Evolutionary conservation across 2,888 invertebrate species (phyloP), one percentile per base, ranked within the genome.

Genomic region (Conistra vaccinii): DNA sequence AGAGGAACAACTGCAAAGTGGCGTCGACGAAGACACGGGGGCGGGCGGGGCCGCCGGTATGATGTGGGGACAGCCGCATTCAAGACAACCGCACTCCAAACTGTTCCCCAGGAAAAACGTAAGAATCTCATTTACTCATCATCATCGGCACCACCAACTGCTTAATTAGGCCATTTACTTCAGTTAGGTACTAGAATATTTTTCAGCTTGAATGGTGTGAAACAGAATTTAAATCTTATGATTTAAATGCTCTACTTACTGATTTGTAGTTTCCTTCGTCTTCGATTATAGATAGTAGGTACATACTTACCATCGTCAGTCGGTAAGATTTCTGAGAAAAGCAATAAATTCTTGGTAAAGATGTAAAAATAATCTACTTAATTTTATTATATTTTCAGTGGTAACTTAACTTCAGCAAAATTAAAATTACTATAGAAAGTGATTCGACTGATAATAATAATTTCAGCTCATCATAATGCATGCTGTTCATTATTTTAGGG

Each of bases 1-100:
- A 96, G 96, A 96, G 87, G 96, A 96, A 78, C 96, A 95, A 75
- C 81, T 94, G 3, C 96, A 96, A 72, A 88, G 90, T 0, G 93
- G 93, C 0, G 89, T 87, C 0, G 96, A 96, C 12, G 95, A 96
- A 3, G 96, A 96, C 9, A 23, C 83, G 2, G 89, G 90, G 0
- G 89, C 89, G 0, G 79, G 83, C 3, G 92, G 89, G 5, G 89
- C 91, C 3, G 85, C 87, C 35, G 87, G 85, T 66, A 10, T 83
- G 62, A 69, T 87, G 29, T 92, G 92, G 92, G 91, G 91, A 74
- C 84, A 89, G 7, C 88, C 90, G 51, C 89, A 90, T 66, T 39
- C 87, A 4, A 85, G 92, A 3, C 94, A 92, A 20, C 92, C 94
- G 32, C 94, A 94, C 86, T 93, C 93, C 80, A 95, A 95, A 78